Evolutionary conservation across 2,888 invertebrate genomes (phyloP), one percentile per base, ranked within the genome.

Genomic region (Cataglyphis rosenhaueri): DNA sequence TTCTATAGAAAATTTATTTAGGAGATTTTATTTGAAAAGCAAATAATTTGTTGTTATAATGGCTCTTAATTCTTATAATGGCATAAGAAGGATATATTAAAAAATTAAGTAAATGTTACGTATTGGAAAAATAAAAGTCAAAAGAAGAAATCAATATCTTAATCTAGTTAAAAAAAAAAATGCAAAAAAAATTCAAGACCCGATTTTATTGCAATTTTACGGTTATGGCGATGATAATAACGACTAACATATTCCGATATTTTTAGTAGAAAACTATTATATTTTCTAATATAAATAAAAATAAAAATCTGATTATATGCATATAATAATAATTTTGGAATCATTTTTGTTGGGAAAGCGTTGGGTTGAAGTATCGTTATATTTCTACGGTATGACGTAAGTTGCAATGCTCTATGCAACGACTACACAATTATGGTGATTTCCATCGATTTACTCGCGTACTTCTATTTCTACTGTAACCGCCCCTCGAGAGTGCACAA

Each of bases 391-490:
- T 21, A 29, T 18, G 52, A n/a, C 29, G 41, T 29, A 55, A 59
- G 57, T 64, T 64, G 38, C 55, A 55, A 70, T 65, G 65, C 48
- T 65, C 65, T 55, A 75, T 79, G 76, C 83, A 82, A 83, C 71
- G 38, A 12, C 59, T 44, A 29, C 62, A 74, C 85, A 87, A 89
- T 89, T 85, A 84, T 84, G 66, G 25, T 59, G 85, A 89, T 86
- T 82, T 76, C 59, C 82, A 75, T 62, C 82, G 29, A n/a, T n/a
- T 64, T 48, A 76, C 82, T 62, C 78, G 79, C 82, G 78, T 70
- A 75, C 73, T 76, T 59, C 70, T 71, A 57, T 52, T 48, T 66
- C 52, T n/a, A 21, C 41, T 15, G 55, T 57, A 52, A 75, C 68
- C 48, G 44, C 29, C 25, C 21, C 57, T 76, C 61, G 75, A 38